phyloP scores from a whole-genome alignment of 1,140 invertebrate species.

The Drosophila sucinea region DNA sequence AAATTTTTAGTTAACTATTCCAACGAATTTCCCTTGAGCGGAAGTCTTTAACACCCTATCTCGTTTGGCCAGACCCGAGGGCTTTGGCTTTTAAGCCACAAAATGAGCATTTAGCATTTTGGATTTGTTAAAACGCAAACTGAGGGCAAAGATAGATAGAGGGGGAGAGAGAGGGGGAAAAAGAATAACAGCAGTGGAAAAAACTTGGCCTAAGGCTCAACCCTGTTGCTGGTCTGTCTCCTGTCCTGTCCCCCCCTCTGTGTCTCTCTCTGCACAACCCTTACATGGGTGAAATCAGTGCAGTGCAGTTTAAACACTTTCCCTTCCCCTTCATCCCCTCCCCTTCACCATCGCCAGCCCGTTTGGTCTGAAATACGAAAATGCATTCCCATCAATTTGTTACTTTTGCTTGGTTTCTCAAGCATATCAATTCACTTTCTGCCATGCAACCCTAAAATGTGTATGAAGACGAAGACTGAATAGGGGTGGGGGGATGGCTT shows the following conservation, averaged over 20 bases:
- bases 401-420: constrained; percentile 77
- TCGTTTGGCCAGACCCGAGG: constrained; percentile 25
- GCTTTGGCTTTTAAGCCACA: constrained; percentile 32
- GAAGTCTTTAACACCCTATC: constrained; percentile 20
- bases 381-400: constrained; percentile 68
- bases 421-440: constrained; percentile 77
- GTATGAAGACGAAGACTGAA: constrained; percentile 33
- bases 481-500: not conserved
- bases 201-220: constrained; percentile 29
- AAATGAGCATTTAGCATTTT: constrained; percentile 76
- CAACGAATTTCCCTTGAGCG: constrained; percentile 10
- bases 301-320: constrained; percentile 29
- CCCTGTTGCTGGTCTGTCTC: constrained; percentile 32
- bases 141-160: not conserved
- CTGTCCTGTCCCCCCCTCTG: not conserved
- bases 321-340: constrained; percentile 10
- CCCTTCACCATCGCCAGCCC: not conserved
- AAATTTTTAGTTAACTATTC: constrained; percentile 7
- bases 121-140: constrained; percentile 52
- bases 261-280: constrained; percentile 1
- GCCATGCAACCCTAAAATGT: constrained; percentile 35
- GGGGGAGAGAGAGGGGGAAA: constrained; percentile 35
- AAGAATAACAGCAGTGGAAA: constrained; percentile 40
- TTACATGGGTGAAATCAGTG: constrained; percentile 50
- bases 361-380: constrained; percentile 17